phyloP scores from a whole-genome alignment of 2,113 vertebrate species.

The Malurus melanocephalus region DNA sequence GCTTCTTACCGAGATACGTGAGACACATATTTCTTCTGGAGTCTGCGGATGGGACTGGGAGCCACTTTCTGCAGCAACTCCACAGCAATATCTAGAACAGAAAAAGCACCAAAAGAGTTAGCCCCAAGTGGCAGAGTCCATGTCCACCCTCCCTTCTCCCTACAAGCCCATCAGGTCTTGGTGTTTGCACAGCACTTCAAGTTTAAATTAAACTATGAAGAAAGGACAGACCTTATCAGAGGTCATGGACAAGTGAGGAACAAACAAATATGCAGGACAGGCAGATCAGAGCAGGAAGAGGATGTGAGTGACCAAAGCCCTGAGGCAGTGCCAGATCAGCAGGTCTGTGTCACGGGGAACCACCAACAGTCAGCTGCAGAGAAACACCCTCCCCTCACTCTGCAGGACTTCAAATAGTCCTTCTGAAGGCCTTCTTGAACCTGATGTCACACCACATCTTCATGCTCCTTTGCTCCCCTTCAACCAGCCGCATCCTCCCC shows the following conservation, averaged over 20 bases:
- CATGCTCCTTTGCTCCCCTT: not conserved
- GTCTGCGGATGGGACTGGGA: slow-evolving; percentile 91
- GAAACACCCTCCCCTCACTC: not conserved
- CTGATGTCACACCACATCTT: not conserved
- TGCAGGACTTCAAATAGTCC: not conserved
- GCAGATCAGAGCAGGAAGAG: slow-evolving; percentile 3
- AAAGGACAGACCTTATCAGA: not conserved
- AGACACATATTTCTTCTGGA: slow-evolving; percentile 94
- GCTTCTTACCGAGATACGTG: slow-evolving; percentile 88
- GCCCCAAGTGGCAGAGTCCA: not conserved
- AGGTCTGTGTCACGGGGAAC: not conserved
- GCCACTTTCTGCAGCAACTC: slow-evolving; percentile 96
- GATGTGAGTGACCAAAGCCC: not conserved
- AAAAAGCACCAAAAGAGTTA: not conserved
- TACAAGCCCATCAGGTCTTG: not conserved
- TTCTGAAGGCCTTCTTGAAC: not conserved
- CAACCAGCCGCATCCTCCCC: not conserved
- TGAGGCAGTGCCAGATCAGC: not conserved
- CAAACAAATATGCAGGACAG: not conserved
- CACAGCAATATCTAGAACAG: slow-evolving; percentile 89
- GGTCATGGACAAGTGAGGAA: not conserved
- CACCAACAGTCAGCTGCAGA: not conserved
- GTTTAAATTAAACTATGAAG: not conserved
- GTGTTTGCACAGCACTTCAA: not conserved
- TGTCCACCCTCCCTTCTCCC: not conserved